Percentiles rank a stretch among this genome's conserved stretches.
Conservation (phyloP, 1,140 invertebrate genomes). For the Eubasilissa regina region DNA sequence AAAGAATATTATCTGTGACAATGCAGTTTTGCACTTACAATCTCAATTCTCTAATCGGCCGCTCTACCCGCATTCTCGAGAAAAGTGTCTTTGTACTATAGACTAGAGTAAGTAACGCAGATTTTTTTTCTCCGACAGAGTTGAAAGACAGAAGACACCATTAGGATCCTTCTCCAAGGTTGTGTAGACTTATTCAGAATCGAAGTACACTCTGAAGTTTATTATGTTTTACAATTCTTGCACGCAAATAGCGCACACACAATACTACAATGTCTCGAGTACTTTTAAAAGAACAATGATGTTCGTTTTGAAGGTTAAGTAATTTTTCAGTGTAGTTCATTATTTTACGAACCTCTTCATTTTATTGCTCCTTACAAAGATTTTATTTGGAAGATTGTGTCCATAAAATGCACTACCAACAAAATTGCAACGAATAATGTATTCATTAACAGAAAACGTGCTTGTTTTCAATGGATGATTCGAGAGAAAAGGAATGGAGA, state of each 20-base stretch:
- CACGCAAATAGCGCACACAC: neutral
- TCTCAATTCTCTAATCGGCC: slow-evolving; percentile 32
- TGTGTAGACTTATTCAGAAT: slow-evolving; percentile 4
- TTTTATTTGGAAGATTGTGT: too few species aligned
- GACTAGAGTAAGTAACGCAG: neutral
- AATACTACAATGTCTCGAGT: neutral
- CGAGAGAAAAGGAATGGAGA: too few species aligned
- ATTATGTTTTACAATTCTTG: slow-evolving; percentile 36
- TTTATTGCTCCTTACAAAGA: too few species aligned
- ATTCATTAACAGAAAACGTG: too few species aligned
- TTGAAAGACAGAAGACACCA: slow-evolving; percentile 13
- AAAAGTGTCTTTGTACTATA: slow-evolving; percentile 30
- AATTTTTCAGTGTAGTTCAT: slow-evolving; percentile 30
- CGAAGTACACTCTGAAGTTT: slow-evolving; percentile 27
- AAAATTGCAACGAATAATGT: too few species aligned
- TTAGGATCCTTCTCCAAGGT: slow-evolving; percentile 17
- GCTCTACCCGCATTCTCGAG: slow-evolving; percentile 28
- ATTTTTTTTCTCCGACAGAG: neutral
- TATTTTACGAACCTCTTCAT: slow-evolving; percentile 4
- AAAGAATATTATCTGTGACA: slow-evolving; percentile 18
- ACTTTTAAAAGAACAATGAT: neutral
- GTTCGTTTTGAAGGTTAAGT: slow-evolving; percentile 26
- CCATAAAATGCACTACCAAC: too few species aligned
- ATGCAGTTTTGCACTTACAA: slow-evolving; percentile 36
- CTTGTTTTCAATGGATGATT: too few species aligned